Conservation (phyloP, 2,888 invertebrate species). For the Yponomeuta cagnagella region DNA sequence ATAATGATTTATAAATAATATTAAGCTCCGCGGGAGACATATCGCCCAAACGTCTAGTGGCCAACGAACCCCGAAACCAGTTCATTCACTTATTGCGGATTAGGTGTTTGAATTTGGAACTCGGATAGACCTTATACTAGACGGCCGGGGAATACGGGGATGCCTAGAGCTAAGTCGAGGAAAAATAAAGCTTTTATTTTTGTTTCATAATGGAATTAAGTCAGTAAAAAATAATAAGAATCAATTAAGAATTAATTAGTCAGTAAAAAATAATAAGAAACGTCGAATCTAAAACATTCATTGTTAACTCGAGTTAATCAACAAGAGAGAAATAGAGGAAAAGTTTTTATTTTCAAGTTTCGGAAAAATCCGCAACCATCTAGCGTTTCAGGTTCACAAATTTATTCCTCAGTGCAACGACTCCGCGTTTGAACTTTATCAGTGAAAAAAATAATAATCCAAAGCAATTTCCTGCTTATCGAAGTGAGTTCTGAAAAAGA, state of each 20-base stretch:
- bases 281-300: no score
- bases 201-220: not conserved
- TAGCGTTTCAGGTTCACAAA: not conserved
- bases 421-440: not conserved
- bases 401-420: not conserved
- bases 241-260: no score
- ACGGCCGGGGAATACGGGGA: not conserved
- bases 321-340: no score
- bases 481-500: no score
- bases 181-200: not conserved
- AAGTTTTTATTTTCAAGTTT: no score
- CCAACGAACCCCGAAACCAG: conserved; percentile 11
- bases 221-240: no score
- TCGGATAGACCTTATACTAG: not conserved
- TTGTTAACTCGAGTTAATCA: no score
- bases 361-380: no score
- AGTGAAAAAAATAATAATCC: not conserved
- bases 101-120: not conserved
- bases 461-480: no score
- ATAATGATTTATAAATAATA: not conserved
- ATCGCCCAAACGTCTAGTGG: not conserved
- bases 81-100: conserved; percentile 3
- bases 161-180: not conserved
- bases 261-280: no score
- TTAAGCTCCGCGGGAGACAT: not conserved